Base-by-base conservation (phyloP, 2,797 vertebrate genomes). In the Tokudaia muenninki region DNA sequence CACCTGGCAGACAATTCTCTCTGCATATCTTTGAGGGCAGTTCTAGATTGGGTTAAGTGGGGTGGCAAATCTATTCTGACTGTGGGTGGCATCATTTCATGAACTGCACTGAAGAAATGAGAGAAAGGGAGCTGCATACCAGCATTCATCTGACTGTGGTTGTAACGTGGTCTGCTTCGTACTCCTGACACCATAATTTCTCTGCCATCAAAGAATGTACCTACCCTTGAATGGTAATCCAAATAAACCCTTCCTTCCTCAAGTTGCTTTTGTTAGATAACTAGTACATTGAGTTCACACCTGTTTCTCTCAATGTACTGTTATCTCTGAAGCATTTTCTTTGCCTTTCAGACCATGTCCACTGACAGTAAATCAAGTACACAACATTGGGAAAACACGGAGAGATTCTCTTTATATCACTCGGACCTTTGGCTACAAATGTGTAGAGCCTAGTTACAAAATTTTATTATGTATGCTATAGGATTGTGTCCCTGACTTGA, bases 281-380 rank as follows among this genome's bases (percentile, higher is more conserved):
- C 29, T 77, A 31, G 19, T 59, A 61, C 17, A 34, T 34, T 65
- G 26, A 16, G 34, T 24, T 96, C 72, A 88, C 82, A 86, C 29
- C 59, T 79, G 16, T 10, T 80, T 93, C 84, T 95, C 55, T 78
- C 47, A 92, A 26, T 82, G 26, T 92, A 14, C 90, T 70, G 19
- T 24, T 79, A 67, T 79, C 47, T 41, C 91, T 79, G 37, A 94
- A 92, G 74, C 41, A 80, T 91, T 94, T 93, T 24, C 83, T 92
- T 88, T 65, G 59, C 65, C 55, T 95, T 88, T 94, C 26, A 83
- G 22, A 13, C 50, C 21, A 50, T 91, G 12, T 29, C 78, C 80
- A 14, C 44, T 94, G 61, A 93, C 14, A 91, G 37, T 47, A 82
- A n/a, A 63, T 81, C 9, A 79, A 59, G 29, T 70, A 50, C 7